phyloP scores from a whole-genome alignment of 2,113 vertebrate genomes.

The Tyrannus savana region DNA sequence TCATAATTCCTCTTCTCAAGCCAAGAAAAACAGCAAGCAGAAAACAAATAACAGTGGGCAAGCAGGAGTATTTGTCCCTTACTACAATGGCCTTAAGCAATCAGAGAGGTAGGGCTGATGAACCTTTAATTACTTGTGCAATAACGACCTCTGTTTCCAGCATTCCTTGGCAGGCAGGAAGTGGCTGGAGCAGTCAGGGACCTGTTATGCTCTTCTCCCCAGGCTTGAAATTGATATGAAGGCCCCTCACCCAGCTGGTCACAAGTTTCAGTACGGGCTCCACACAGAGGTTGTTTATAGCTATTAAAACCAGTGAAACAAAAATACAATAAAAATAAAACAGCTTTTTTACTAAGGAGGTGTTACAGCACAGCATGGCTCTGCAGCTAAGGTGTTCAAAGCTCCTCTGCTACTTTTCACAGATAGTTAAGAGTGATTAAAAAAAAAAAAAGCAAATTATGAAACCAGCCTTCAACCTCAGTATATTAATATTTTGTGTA shows the following conservation, averaged over 20 bases:
- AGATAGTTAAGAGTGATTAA: neutral
- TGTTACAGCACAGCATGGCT: neutral
- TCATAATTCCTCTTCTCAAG: conserved; percentile 41
- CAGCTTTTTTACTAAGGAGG: neutral
- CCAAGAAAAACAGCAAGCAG: conserved; percentile 69
- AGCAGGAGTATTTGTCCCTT: conserved; percentile 63
- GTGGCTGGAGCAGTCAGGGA: conserved; percentile 36
- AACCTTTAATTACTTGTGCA: conserved; percentile 68
- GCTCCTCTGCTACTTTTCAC: neutral
- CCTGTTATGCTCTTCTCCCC: conserved; percentile 29
- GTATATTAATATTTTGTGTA: neutral
- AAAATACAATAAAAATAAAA: conserved; percentile 25
- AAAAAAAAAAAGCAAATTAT: neutral
- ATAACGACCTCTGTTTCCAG: conserved; percentile 50
- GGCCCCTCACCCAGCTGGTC: conserved; percentile 36
- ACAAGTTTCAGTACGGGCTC: neutral
- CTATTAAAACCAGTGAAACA: conserved; percentile 36
- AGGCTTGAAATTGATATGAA: conserved; percentile 42
- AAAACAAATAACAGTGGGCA: conserved; percentile 66
- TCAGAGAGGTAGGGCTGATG: conserved; percentile 61
- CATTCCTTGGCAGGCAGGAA: conserved; percentile 56
- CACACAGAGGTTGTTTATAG: conserved; percentile 1
- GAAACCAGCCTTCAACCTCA: neutral
- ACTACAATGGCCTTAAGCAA: conserved; percentile 66
- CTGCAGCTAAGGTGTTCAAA: neutral